Evolutionary conservation across 2,888 invertebrate species (phyloP).

Genomic region (Dione vanillae): DNA sequence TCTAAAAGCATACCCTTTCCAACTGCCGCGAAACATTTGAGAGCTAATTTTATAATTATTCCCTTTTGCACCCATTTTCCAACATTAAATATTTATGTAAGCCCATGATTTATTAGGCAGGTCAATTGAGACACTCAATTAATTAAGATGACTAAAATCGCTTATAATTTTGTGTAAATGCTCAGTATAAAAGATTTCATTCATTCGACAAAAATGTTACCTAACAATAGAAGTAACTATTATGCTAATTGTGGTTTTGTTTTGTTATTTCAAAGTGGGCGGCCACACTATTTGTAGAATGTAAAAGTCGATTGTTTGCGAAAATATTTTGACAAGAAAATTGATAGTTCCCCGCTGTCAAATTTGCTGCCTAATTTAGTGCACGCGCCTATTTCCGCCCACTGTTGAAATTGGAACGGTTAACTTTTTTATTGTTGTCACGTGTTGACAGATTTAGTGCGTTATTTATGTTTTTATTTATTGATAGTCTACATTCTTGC

Average conservation of each 20-base stretch:
- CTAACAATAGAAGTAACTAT: slow-evolving; percentile 61
- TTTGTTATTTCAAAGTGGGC: slow-evolving; percentile 73
- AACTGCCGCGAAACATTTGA: slow-evolving; percentile 73
- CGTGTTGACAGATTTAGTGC: slow-evolving; percentile 60
- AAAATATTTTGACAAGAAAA: slow-evolving; percentile 83
- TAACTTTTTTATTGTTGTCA: slow-evolving; percentile 77
- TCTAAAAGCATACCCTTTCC: slow-evolving; percentile 72
- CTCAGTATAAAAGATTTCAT: slow-evolving; percentile 23
- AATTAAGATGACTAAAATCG: slow-evolving; percentile 52
- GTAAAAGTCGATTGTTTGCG: slow-evolving; percentile 75
- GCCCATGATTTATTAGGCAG: slow-evolving; percentile 68
- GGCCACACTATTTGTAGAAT: slow-evolving; percentile 57
- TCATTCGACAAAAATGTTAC: slow-evolving; percentile 46
- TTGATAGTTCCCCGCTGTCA: slow-evolving; percentile 74
- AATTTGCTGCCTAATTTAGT: slow-evolving; percentile 75
- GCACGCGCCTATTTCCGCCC: slow-evolving; percentile 67
- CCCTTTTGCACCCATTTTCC: slow-evolving; percentile 79
- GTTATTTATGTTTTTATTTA: slow-evolving; percentile 29
- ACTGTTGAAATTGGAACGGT: slow-evolving; percentile 74
- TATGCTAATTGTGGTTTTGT: slow-evolving; percentile 84
- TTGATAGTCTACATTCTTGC: neutral
- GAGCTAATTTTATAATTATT: slow-evolving; percentile 80
- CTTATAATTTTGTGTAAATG: slow-evolving; percentile 35
- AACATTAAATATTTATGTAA: slow-evolving; percentile 75
- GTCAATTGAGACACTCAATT: slow-evolving; percentile 64